Conservation (phyloP, 2,888 invertebrate genomes). For the Microctonus aethiopoides region DNA sequence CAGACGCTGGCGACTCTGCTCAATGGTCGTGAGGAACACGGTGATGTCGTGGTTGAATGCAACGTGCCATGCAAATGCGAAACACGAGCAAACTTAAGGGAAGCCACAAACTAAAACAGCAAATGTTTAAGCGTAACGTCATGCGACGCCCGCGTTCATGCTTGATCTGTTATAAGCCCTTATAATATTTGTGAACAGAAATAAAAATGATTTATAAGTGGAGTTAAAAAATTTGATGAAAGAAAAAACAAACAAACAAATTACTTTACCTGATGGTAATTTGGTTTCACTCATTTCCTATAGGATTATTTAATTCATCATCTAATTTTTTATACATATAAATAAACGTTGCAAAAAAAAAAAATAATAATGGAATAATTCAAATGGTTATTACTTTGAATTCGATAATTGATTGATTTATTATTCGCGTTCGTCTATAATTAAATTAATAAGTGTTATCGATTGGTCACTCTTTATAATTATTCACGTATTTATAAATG, state of each 20-base stretch:
- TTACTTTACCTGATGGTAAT: neutral
- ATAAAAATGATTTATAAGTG: no score
- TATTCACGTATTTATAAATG: no score
- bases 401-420: no score
- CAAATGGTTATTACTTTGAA: no score
- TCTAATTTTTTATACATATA: no score
- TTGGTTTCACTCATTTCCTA: neutral
- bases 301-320: no score
- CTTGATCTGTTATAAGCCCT: neutral
- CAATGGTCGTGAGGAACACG: constrained; percentile 54
- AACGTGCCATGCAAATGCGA: constrained; percentile 64
- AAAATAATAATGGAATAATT: no score
- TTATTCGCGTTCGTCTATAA: no score
- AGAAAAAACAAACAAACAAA: neutral
- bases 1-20: constrained; percentile 55
- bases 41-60: constrained; percentile 53
- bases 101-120: constrained; percentile 63
- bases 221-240: neutral
- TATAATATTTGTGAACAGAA: neutral
- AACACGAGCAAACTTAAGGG: constrained; percentile 63
- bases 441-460: no score
- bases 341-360: no score
- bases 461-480: no score
- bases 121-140: constrained; percentile 41
- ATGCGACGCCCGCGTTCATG: constrained; percentile 35